These are phyloP conservation scores for Macaria liturata DNA, from an alignment of 2,888 invertebrate species.

Conservation along the genomic window DNA sequence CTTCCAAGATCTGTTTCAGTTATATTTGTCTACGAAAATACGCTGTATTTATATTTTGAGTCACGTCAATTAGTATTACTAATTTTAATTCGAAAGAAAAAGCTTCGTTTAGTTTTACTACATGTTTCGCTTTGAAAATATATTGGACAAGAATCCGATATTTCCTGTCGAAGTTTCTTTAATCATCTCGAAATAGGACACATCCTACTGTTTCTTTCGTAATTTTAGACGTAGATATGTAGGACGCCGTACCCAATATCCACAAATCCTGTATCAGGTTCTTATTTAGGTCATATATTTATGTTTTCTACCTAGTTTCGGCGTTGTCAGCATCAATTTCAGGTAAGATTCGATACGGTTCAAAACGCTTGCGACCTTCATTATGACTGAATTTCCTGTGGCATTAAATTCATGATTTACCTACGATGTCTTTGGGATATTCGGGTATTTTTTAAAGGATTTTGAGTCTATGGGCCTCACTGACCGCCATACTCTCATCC, in stretches of 20 bases:
- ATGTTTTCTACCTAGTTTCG: neutral
- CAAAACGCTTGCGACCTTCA: neutral
- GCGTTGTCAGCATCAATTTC: too few species aligned
- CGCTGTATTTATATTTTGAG: neutral
- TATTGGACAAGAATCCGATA: slow-evolving; percentile 23
- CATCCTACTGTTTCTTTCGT: slow-evolving; percentile 6
- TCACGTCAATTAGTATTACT: slow-evolving; percentile 3
- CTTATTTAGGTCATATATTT: slow-evolving; percentile 2
- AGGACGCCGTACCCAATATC: slow-evolving; percentile 1
- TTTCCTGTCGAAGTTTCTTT: slow-evolving; percentile 23
- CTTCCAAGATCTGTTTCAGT: slow-evolving; percentile 1
- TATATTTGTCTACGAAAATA: slow-evolving; percentile 2
- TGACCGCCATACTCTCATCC: slow-evolving; percentile 3
- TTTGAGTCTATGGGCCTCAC: neutral
- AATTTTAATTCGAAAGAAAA: slow-evolving; percentile 5
- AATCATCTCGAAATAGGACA: slow-evolving; percentile 20
- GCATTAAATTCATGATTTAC: slow-evolving; percentile 1
- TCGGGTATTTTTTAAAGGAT: neutral
- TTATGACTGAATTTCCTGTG: neutral
- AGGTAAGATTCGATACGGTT: too few species aligned
- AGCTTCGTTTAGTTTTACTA: slow-evolving; percentile 1
- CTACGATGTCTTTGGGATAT: too few species aligned
- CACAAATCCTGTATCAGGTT: slow-evolving; percentile 11
- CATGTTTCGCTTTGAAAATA: slow-evolving; percentile 5
- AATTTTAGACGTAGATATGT: slow-evolving; percentile 12